These are phyloP conservation scores for Cardiocondyla obscurior DNA, from an alignment of 1,140 invertebrate genomes.

Conservation along the genomic window DNA sequence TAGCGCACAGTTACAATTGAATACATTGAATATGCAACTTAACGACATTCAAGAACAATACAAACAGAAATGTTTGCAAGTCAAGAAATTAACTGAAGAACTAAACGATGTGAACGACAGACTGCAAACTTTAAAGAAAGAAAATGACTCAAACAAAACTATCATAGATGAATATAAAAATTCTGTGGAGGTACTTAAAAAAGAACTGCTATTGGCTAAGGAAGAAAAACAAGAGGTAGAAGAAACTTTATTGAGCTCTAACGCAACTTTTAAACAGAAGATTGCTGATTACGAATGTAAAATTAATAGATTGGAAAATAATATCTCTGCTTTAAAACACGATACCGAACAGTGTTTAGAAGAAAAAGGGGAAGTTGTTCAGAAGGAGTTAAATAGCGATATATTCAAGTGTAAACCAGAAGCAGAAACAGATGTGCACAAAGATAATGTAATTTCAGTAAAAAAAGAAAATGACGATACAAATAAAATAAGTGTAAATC, in stretches of 20 bases:
- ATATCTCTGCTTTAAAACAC: background rate
- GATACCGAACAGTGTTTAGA: conserved; percentile 18
- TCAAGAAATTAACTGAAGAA: background rate
- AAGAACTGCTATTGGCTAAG: conserved; percentile 19
- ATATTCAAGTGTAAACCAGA: conserved; percentile 28
- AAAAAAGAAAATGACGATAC: conserved; percentile 20
- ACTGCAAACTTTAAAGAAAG: conserved; percentile 12
- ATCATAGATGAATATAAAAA: conserved; percentile 27
- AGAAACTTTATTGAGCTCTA: background rate
- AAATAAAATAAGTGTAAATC: background rate
- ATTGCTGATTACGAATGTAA: conserved; percentile 31
- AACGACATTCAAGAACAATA: conserved; percentile 38
- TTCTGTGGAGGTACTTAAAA: conserved; percentile 15
- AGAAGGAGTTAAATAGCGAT: conserved; percentile 33
- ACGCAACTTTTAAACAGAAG: background rate
- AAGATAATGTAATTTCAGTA: conserved; percentile 45
- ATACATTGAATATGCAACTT: conserved; percentile 14
- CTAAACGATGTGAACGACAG: conserved; percentile 6
- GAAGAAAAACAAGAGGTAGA: conserved; percentile 34
- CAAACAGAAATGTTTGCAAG: conserved; percentile 34
- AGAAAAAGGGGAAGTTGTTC: conserved; percentile 32
- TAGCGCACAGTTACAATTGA: background rate
- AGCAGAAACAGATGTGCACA: background rate
- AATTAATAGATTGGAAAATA: conserved; percentile 10
- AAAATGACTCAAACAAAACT: conserved; percentile 29